Base-by-base conservation (phyloP, 2,797 vertebrate genomes). In the Caiman crocodilus region DNA sequence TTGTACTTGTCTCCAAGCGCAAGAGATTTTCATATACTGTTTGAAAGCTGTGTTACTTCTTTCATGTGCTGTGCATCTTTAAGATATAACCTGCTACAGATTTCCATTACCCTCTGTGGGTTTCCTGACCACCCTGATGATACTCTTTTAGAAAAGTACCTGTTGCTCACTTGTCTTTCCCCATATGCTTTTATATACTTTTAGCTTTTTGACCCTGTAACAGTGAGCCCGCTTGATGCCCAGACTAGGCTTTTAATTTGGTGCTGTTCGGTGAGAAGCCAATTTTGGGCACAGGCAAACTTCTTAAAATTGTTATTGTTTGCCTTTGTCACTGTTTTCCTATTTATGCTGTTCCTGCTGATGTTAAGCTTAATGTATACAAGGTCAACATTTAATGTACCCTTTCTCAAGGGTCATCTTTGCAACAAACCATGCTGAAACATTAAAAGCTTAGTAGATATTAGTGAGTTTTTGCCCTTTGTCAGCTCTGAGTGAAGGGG, bases 11-110 rank as follows among this genome's bases (percentile, higher is more conserved):
- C 55, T 92, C 84, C 25, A 8, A 78, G 65, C 83, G 73, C 2
- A 55, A 90, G 71, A 86, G 32, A 71, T 93, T 91, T 89, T 95
- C 82, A 57, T 60, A 88, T 76, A 75, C 92, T 84, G 67, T 89
- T 92, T 95, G 90, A 96, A 96, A 96, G 94, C 90, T 32, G 83
- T 88, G 84, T 90, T 83, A 42, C 60, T 85, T n/a, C 84, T 93
- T 94, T 93, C 77, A 82, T 84, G 56, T 64, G 42, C 0, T 5
- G 88, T 94, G 90, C 65, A 81, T 95, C 95, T 93, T 85, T 82
- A 83, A 80, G 20, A 20, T 32, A 71, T 23, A 13, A 25, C 21
- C 20, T 25, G 21, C 32, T 21, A 21, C 32, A 18, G 20, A 35
- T 20, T 71, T 64, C 87, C 63, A 0, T 71, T 84, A 93, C 93